Base-by-base conservation (phyloP, 2,888 invertebrate genomes). In the Seira musarum region DNA sequence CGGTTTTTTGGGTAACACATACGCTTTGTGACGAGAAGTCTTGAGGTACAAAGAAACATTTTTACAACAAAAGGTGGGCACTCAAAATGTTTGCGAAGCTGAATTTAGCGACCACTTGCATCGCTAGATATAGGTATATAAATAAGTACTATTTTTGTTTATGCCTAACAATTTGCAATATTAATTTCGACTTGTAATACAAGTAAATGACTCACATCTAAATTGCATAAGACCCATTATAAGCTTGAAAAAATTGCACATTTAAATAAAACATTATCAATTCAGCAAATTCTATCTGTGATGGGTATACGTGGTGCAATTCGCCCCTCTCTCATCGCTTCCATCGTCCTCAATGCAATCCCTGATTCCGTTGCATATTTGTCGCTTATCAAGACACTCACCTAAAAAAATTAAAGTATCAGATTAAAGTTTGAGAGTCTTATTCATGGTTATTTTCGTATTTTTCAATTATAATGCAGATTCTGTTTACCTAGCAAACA, bases 351-450 rank as follows among this genome's bases (percentile, higher is more conserved):
- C 81, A 6, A 76, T 81, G 63, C 95, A 95, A 88, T 94, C 94
- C 81, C 93, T 91, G 87, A 92, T 93, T 10, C 94, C 94, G 88
- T 95, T 94, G 88, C 95, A 95, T 1, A 94, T 90, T 86, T 93
- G 91, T 1, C 92, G 92, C 67, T 92, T 90, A 0, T 93, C 93
- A 49, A 94, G 89, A 87, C 94, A 94, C 88, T 94, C 93, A 3
- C 94, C 94, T 76, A 35, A 19, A 88, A 63, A 63, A 72, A 65
- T 17, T 19, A n/a, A n/a, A n/a, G n/a, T n/a, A n/a, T n/a, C n/a
- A n/a, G 24, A 3, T 35, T 53, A 30, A 57, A 61, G 72, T 71
- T 60, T n/a, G n/a, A n/a, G n/a, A n/a, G n/a, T n/a, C n/a, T n/a
- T n/a, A n/a, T n/a, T 46, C 10, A n/a, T n/a, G n/a, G n/a, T n/a